phyloP scores from a whole-genome alignment of 2,113 vertebrate species.

The Equus przewalskii region DNA sequence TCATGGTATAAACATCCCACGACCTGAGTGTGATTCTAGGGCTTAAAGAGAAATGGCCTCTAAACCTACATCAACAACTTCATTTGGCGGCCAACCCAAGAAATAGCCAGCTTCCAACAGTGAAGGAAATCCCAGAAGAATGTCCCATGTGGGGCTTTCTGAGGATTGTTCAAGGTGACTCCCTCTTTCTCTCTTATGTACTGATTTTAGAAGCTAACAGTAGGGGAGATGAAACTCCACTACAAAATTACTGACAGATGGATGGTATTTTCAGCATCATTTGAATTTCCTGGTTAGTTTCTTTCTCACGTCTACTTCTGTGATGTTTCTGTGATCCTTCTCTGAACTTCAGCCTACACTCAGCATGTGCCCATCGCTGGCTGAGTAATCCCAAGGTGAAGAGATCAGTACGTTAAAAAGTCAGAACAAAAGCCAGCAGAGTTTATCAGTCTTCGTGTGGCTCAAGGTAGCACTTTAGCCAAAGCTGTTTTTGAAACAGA shows the following conservation, averaged over 20 bases:
- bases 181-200: background rate
- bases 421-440: background rate
- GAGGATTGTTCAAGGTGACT: background rate
- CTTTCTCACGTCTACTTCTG: background rate
- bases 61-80: background rate
- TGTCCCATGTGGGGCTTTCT: background rate
- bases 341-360: background rate
- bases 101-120: background rate
- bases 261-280: background rate
- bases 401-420: background rate
- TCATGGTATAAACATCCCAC: fast-evolving
- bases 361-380: background rate
- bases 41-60: background rate
- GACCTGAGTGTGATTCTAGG: background rate
- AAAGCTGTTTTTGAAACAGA: background rate
- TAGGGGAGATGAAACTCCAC: background rate
- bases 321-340: background rate
- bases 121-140: fast-evolving
- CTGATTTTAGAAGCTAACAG: background rate
- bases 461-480: background rate
- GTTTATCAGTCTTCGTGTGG: fast-evolving
- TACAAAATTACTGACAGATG: background rate
- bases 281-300: background rate
- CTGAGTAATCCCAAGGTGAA: background rate
- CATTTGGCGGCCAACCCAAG: background rate